Base-by-base conservation (phyloP, 2,797 vertebrate genomes). In the Chaunax sp. region DNA sequence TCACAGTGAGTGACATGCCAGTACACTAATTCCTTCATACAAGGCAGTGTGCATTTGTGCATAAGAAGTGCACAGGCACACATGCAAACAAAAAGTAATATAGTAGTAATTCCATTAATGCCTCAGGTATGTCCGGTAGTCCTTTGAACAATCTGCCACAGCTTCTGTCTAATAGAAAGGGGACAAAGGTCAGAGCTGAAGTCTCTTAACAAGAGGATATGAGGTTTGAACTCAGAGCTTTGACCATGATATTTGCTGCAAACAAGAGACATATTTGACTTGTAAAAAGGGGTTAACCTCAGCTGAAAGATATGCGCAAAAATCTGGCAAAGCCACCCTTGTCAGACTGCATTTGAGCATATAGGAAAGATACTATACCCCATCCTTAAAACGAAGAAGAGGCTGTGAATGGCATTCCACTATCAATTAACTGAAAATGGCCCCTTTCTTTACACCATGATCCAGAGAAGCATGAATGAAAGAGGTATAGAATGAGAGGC, bases 401-500 rank as follows among this genome's bases (percentile, higher is more conserved):
- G 52, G 47, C 41, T 41, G 28, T 83, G 75, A 85, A 82, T 78
- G 70, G 61, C 71, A 84, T 84, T 87, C 76, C 62, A 28, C 56
- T 15, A 63, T 77, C 78, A 84, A 23, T 50, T 54, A 73, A 73
- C 38, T 61, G 51, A 78, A 66, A 75, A 64, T 23, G 33, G 47
- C 51, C 61, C 26, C 53, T 69, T 54, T 70, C 37, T 77, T 68
- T 71, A 45, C 63, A 33, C 22, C 60, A 52, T 59, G 73, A 75
- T 70, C 57, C 25, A 68, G 50, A 77, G 44, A 59, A 63, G 67
- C 64, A 38, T 64, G 69, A 89, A 80, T 86, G 81, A 81, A 75
- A 81, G 81, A 71, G 18, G 61, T 73, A 67, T 72, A 82, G 72
- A 88, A 77, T 77, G 44, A 44, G 54, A 78, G 30, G 61, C 38